Conservation (phyloP, 2,113 vertebrate genomes). For the Felis chaus region DNA sequence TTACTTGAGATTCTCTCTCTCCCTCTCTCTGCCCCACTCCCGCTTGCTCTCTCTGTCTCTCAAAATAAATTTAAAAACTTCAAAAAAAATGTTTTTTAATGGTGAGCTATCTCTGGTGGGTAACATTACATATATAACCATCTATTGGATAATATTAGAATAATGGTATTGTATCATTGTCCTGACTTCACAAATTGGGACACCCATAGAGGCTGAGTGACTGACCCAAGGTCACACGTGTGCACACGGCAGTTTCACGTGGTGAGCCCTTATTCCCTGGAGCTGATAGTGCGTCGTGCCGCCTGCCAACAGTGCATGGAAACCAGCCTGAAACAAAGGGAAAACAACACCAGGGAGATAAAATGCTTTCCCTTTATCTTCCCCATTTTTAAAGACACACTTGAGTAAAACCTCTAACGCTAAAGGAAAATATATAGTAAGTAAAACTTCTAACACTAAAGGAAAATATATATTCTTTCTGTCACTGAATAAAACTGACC, state of each 20-base stretch:
- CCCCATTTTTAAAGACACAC: not conserved
- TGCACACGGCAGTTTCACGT: rapidly evolving
- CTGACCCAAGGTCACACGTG: not conserved
- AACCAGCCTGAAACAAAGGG: not conserved
- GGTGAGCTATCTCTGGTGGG: not conserved
- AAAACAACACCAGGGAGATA: too few species aligned
- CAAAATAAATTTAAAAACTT: too few species aligned
- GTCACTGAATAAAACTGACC: not conserved
- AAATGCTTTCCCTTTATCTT: not conserved
- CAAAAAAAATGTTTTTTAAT: too few species aligned
- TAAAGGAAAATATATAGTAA: too few species aligned
- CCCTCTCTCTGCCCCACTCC: too few species aligned
- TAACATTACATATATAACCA: too few species aligned
- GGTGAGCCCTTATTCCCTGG: too few species aligned
- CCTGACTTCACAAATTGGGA: not conserved
- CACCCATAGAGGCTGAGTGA: not conserved
- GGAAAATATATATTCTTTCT: not conserved
- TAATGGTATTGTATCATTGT: not conserved
- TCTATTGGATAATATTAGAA: not conserved
- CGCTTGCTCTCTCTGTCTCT: too few species aligned
- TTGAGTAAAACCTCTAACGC: not conserved
- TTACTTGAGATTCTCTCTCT: too few species aligned
- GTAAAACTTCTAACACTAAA: not conserved
- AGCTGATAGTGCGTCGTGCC: rapidly evolving
- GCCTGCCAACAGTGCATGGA: rapidly evolving